Evolutionary conservation across 2,797 vertebrate genomes (phyloP).

Genomic region (Oreochromis grahami): DNA sequence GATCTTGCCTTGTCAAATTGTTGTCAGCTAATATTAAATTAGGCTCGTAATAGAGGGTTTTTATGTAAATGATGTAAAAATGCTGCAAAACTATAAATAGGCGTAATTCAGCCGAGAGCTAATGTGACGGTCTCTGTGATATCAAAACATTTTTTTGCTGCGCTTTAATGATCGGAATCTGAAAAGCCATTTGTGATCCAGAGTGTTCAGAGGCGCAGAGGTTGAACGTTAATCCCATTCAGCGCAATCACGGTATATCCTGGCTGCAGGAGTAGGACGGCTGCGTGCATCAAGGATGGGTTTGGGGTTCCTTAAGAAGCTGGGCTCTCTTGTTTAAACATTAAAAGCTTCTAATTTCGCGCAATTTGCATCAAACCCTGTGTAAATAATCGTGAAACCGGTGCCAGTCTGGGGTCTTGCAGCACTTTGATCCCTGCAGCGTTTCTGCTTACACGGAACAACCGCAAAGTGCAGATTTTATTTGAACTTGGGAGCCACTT

Average conservation of each 20-base stretch:
- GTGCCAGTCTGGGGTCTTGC: conserved; percentile 10
- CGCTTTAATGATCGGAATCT: conserved; percentile 27
- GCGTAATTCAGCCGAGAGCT: conserved; percentile 44
- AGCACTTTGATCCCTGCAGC: conserved; percentile 26
- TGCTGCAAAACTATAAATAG: conserved; percentile 70
- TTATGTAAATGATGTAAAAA: conserved; percentile 70
- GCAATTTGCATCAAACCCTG: neutral
- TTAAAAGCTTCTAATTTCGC: neutral
- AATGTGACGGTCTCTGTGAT: conserved; percentile 30
- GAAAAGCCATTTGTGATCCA: conserved; percentile 19
- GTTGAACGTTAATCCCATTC: conserved; percentile 12
- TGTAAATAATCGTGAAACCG: neutral
- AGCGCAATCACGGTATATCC: neutral
- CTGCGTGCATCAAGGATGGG: neutral
- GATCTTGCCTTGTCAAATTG: conserved; percentile 63
- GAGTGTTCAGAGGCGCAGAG: conserved; percentile 19
- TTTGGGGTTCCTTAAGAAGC: neutral
- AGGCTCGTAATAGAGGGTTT: conserved; percentile 61
- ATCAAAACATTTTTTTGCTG: conserved; percentile 53
- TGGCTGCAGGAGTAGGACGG: neutral
- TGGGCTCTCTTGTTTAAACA: neutral
- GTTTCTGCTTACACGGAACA: conserved; percentile 38
- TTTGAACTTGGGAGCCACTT: conserved; percentile 69
- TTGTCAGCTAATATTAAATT: conserved; percentile 72
- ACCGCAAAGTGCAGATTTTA: conserved; percentile 47